phyloP scores from a whole-genome alignment of 2,888 invertebrate genomes.

The Pammene fasciana region DNA sequence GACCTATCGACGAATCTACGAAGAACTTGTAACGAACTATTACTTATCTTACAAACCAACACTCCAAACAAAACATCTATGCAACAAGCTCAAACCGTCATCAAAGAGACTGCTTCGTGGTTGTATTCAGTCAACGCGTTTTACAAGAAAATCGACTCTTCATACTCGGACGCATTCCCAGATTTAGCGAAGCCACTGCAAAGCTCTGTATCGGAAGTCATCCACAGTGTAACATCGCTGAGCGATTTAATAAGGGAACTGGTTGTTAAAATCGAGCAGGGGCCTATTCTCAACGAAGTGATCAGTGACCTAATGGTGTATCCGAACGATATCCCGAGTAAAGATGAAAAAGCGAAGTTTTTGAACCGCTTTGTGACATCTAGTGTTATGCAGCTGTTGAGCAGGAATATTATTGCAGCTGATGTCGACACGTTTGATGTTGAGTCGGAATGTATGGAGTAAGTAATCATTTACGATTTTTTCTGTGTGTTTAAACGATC shows the following conservation, averaged over 20 bases:
- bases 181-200: slow-evolving; percentile 90
- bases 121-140: slow-evolving; percentile 82
- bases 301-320: slow-evolving; percentile 80
- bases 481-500: too few species aligned
- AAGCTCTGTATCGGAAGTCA: slow-evolving; percentile 86
- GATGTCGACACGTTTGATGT: slow-evolving; percentile 53
- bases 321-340: slow-evolving; percentile 65
- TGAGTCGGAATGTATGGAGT: slow-evolving; percentile 79
- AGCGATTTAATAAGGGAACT: slow-evolving; percentile 80
- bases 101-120: slow-evolving; percentile 79
- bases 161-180: slow-evolving; percentile 87
- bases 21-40: slow-evolving; percentile 53
- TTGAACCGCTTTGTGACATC: slow-evolving; percentile 75
- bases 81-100: slow-evolving; percentile 57
- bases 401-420: slow-evolving; percentile 51
- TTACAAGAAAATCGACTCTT: slow-evolving; percentile 78
- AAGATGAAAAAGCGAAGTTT: slow-evolving; percentile 57
- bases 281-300: slow-evolving; percentile 54
- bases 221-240: slow-evolving; percentile 84
- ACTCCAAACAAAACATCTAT: slow-evolving; percentile 48
- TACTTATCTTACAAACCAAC: slow-evolving; percentile 49
- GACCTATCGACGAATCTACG: slow-evolving; percentile 59
- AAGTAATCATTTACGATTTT: slow-evolving; percentile 49
- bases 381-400: slow-evolving; percentile 66
- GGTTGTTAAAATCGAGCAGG: slow-evolving; percentile 64